Evolutionary conservation across 2,113 vertebrate species (phyloP).

Genomic region (Fukomys damarensis): DNA sequence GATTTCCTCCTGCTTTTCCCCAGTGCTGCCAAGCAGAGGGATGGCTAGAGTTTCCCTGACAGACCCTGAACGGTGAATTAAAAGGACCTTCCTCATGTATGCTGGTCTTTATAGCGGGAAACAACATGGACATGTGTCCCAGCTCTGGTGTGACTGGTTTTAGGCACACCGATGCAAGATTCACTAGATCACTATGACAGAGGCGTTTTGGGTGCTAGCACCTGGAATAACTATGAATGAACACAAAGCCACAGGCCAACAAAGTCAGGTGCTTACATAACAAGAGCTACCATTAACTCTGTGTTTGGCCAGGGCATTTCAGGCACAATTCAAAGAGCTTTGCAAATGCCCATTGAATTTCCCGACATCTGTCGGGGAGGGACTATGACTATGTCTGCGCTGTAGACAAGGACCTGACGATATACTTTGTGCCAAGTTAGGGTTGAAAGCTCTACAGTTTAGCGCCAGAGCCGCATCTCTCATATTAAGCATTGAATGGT

Average conservation of each 20-base stretch:
- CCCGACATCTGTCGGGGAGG: background rate
- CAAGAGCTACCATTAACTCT: background rate
- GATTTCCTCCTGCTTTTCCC: background rate
- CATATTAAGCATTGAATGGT: rapidly evolving
- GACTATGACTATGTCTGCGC: background rate
- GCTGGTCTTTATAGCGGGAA: background rate
- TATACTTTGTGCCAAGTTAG: background rate
- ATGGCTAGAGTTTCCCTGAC: background rate
- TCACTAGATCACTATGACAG: rapidly evolving
- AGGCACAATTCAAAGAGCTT: background rate
- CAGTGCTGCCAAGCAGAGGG: background rate
- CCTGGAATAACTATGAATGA: background rate
- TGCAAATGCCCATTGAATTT: background rate
- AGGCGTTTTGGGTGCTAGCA: background rate
- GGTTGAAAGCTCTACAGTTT: background rate
- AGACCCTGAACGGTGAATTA: background rate
- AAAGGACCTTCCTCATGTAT: background rate
- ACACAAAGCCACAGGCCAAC: background rate
- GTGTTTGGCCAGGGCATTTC: background rate
- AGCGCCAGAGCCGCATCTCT: background rate
- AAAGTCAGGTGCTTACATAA: background rate
- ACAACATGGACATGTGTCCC: rapidly evolving
- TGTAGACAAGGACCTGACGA: background rate
- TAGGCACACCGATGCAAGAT: background rate
- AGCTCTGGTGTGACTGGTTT: background rate